Conservation (phyloP, 2,888 invertebrate genomes). For the Rhaphigaster nebulosa region DNA sequence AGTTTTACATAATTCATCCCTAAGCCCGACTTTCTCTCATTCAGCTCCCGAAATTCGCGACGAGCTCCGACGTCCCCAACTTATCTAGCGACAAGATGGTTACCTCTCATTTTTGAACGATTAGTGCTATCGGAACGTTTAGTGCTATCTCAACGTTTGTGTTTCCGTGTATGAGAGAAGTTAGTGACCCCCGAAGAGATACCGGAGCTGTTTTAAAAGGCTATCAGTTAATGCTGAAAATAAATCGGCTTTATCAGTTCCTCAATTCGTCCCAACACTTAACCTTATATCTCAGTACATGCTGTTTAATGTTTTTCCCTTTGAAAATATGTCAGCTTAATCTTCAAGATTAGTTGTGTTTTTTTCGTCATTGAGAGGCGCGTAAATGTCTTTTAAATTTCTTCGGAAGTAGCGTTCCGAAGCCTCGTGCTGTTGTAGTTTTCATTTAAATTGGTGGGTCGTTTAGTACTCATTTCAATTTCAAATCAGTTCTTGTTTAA, state of each 20-base stretch:
- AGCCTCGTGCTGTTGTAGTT: not conserved
- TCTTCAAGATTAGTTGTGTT: not conserved
- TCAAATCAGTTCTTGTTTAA: constrained; percentile 10
- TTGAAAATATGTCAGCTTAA: constrained; percentile 28
- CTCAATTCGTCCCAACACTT: constrained; percentile 7
- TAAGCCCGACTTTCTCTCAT: not conserved
- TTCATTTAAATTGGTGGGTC: not conserved
- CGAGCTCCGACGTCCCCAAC: not conserved
- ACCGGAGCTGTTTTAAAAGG: not conserved
- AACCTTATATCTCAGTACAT: constrained; percentile 11
- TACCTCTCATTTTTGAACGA: not conserved
- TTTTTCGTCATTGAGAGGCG: not conserved
- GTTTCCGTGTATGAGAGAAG: constrained; percentile 29
- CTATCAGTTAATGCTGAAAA: constrained; percentile 13
- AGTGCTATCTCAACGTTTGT: not conserved
- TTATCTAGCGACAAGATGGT: not conserved
- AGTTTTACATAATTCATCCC: constrained; percentile 30
- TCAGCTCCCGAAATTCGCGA: not conserved
- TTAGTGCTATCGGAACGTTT: not conserved
- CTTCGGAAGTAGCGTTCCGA: not conserved
- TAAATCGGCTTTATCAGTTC: constrained; percentile 8
- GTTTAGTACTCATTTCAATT: not conserved
- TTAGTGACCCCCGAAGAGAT: constrained; percentile 29
- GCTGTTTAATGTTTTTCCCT: not conserved
- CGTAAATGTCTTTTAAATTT: not conserved